Conservation (phyloP, 2,888 invertebrate genomes). For the Hydrotaea cyrtoneurina region DNA sequence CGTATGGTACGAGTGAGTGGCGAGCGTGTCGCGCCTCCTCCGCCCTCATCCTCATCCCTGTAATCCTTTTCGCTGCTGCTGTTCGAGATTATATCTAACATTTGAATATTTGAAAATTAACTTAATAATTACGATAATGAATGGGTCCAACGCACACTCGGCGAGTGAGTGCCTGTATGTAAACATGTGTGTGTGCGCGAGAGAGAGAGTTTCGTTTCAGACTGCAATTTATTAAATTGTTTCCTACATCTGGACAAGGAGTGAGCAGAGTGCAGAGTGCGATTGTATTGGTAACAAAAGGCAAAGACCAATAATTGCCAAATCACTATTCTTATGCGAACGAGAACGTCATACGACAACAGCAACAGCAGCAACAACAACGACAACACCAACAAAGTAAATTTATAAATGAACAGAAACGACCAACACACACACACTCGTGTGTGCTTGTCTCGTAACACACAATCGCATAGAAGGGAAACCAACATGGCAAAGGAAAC, state of each 20-base stretch:
- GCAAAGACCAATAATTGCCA: conserved; percentile 67
- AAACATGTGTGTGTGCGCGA: not conserved
- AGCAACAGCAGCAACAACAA: conserved; percentile 40
- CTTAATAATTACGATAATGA: conserved; percentile 64
- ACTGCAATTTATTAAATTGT: conserved; percentile 66
- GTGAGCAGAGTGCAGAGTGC: conserved; percentile 28
- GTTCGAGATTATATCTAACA: conserved; percentile 58
- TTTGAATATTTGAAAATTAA: conserved; percentile 63
- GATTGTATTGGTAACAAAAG: conserved; percentile 51
- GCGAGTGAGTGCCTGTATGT: not conserved
- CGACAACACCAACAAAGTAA: not conserved
- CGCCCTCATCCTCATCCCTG: conserved; percentile 32
- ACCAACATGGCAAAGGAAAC: not conserved
- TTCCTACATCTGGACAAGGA: conserved; percentile 18
- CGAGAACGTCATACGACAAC: conserved; percentile 47
- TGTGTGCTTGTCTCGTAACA: not conserved
- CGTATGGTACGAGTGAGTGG: not conserved
- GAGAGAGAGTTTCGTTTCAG: conserved; percentile 56
- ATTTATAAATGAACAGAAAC: conserved; percentile 41
- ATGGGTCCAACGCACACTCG: conserved; percentile 28
- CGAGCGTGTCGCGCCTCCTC: not conserved
- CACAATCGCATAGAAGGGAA: conserved; percentile 5
- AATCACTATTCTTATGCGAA: conserved; percentile 67
- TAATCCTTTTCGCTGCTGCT: not conserved
- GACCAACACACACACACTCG: not conserved